Evolutionary conservation across 1,140 invertebrate species (phyloP).

Genomic region (Phymorhynchus buccinoides): DNA sequence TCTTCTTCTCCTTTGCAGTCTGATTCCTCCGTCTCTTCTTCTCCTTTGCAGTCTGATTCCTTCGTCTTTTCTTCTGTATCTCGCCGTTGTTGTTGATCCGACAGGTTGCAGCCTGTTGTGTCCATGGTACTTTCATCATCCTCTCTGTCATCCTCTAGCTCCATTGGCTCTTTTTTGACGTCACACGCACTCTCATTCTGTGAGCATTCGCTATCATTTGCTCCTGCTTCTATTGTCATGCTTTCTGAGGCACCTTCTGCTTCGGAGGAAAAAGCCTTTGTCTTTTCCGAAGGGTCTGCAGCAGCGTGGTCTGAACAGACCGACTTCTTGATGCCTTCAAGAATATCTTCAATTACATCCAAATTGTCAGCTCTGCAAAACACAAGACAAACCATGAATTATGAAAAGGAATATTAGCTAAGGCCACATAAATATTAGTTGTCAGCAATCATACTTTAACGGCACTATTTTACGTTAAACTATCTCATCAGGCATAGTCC

Average conservation of each 20-base stretch:
- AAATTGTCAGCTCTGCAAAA: neutral
- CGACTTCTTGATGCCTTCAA: neutral
- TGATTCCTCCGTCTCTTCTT: neutral
- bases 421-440: too few species aligned
- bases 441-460: too few species aligned
- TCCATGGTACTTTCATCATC: neutral
- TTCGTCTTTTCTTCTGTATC: too few species aligned
- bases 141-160: too few species aligned
- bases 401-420: too few species aligned
- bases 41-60: too few species aligned
- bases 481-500: too few species aligned
- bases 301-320: neutral
- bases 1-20: too few species aligned
- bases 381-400: too few species aligned
- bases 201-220: conserved; percentile 14
- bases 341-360: neutral
- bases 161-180: conserved; percentile 25
- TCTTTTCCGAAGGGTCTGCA: neutral
- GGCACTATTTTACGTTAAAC: too few species aligned
- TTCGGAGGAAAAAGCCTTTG: neutral
- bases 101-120: neutral
- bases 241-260: conserved; percentile 29
- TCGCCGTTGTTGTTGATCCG: neutral
- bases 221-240: conserved; percentile 4
- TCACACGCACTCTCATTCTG: conserved; percentile 9